Conservation (phyloP, 30 jellyfish, hydroid and myxozoan species). For the Aurelia aurita complex sp. Pacific region DNA sequence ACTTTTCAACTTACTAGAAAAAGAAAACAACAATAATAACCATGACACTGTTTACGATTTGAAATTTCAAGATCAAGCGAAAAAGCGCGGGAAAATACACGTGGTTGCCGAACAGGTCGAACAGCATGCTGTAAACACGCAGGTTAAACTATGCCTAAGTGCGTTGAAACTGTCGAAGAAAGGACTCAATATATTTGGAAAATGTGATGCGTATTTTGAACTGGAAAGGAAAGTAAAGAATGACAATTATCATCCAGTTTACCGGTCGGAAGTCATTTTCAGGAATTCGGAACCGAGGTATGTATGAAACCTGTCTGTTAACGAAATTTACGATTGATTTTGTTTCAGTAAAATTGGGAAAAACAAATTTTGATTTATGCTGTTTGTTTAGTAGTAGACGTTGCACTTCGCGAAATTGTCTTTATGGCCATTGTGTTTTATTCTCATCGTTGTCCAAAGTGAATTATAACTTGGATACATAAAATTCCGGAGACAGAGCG, state of each 20-base stretch:
- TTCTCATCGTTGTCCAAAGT: no score
- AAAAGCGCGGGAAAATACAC: conserved; percentile 45
- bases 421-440: no score
- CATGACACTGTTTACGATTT: conserved; percentile 8
- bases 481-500: no score
- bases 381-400: no score
- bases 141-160: conserved; percentile 60
- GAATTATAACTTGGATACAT: no score
- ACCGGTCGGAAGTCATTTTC: conserved; percentile 82
- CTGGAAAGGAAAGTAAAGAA: conserved; percentile 49
- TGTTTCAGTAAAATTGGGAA: no score
- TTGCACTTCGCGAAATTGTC: no score
- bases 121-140: conserved; percentile 47
- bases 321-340: no score
- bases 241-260: conserved; percentile 70
- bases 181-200: conserved; percentile 69
- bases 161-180: conserved; percentile 71
- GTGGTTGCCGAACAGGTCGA: conserved; percentile 39
- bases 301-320: background rate
- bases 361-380: no score
- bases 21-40: background rate
- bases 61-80: conserved; percentile 39
- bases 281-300: conserved; percentile 76
- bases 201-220: conserved; percentile 72
- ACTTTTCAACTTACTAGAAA: conserved; percentile 22